These are phyloP conservation scores for Drosophila gunungcola DNA, from an alignment of 1,140 invertebrate species.

Conservation along the genomic window DNA sequence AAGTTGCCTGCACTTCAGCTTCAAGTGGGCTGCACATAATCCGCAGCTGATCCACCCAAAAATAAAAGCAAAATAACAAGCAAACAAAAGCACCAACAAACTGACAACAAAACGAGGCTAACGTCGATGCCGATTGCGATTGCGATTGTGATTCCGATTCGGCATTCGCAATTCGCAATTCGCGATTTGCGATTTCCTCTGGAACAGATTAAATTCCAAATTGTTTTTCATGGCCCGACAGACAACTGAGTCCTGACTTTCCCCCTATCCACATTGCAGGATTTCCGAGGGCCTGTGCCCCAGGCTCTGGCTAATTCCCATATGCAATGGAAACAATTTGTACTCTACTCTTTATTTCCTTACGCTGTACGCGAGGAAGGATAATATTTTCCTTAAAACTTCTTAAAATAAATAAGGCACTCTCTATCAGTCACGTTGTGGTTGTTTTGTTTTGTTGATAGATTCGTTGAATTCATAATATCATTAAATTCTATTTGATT, in stretches of 20 bases:
- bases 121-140: slow-evolving; percentile 29
- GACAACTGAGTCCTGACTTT: slow-evolving; percentile 9
- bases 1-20: slow-evolving; percentile 56
- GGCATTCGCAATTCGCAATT: slow-evolving; percentile 23
- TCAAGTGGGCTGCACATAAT: slow-evolving; percentile 76
- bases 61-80: slow-evolving; percentile 44
- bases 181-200: slow-evolving; percentile 42
- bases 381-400: background rate
- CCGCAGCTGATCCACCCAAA: slow-evolving; percentile 35
- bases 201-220: slow-evolving; percentile 71
- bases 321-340: slow-evolving; percentile 71
- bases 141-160: slow-evolving; percentile 18
- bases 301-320: slow-evolving; percentile 63
- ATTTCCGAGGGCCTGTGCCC: background rate
- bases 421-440: too few relatives aligned
- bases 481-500: too few relatives aligned
- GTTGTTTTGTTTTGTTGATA: too few relatives aligned
- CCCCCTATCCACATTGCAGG: background rate
- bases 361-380: slow-evolving; percentile 12
- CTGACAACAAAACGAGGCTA: slow-evolving; percentile 28
- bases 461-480: too few relatives aligned
- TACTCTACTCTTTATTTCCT: slow-evolving; percentile 15
- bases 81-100: slow-evolving; percentile 27
- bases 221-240: slow-evolving; percentile 59
- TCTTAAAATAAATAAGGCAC: too few relatives aligned